Conservation (phyloP, 2,797 vertebrate species). For the Mormyrops boulengeri region DNA sequence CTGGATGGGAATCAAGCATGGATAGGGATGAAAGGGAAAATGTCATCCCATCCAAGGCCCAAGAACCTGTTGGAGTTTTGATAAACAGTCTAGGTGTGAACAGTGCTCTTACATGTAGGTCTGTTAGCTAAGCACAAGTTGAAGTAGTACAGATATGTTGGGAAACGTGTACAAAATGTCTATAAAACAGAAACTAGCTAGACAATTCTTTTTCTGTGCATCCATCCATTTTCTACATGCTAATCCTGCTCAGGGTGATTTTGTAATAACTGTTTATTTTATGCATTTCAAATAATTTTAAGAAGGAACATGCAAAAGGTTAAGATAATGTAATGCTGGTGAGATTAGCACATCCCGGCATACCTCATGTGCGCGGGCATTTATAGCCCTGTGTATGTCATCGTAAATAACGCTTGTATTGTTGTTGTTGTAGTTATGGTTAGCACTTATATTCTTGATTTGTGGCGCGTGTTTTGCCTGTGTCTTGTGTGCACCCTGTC, state of each 20-base stretch:
- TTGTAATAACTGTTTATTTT: not conserved
- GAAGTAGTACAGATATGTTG: not conserved
- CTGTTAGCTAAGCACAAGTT: not conserved
- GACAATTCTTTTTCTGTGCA: not conserved
- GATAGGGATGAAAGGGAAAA: not conserved
- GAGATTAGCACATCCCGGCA: not conserved
- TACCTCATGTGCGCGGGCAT: not conserved
- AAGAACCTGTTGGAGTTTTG: not conserved
- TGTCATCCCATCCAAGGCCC: not conserved
- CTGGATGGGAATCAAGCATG: slow-evolving; percentile 9
- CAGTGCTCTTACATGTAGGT: not conserved
- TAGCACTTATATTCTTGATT: not conserved
- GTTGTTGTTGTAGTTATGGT: not conserved
- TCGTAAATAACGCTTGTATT: not conserved
- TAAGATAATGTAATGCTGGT: not conserved
- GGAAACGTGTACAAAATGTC: not conserved
- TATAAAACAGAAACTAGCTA: not conserved
- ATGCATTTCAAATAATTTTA: not conserved
- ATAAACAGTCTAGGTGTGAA: not conserved
- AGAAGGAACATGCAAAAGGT: not conserved
- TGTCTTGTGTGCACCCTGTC: not conserved
- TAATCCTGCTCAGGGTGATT: not conserved
- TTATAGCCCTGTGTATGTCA: not conserved
- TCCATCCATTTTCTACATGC: not conserved
- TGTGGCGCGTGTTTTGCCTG: not conserved